Percentiles rank a stretch among this genome's conserved stretches.
These are phyloP conservation scores for Synergus gifuensis DNA, from an alignment of 2,888 invertebrate genomes.

Conservation along the genomic window DNA sequence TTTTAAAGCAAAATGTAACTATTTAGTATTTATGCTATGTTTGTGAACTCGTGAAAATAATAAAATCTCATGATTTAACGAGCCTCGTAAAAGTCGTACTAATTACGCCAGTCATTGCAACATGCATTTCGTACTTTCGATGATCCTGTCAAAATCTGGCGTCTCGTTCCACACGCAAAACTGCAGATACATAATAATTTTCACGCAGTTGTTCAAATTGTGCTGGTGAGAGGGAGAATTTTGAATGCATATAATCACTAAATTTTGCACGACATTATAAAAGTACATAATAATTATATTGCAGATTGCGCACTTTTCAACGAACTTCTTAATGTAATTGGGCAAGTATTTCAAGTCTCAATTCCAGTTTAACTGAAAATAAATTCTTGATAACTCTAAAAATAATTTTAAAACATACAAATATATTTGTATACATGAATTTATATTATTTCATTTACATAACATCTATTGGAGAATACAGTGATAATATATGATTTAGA, in stretches of 20 bases:
- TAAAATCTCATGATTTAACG: not conserved
- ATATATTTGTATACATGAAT: not conserved
- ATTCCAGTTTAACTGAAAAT: not conserved
- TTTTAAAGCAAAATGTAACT: not conserved
- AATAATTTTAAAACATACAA: not conserved
- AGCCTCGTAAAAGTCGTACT: slow-evolving; percentile 18
- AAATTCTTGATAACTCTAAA: not conserved
- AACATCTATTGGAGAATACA: not conserved
- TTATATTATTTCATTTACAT: too few species aligned
- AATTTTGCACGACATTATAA: not conserved
- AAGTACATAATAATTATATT: not conserved
- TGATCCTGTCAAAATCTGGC: slow-evolving; percentile 1
- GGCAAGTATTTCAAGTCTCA: not conserved
- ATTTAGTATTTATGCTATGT: not conserved
- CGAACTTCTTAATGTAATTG: not conserved
- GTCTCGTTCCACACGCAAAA: not conserved
- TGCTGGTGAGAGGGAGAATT: not conserved
- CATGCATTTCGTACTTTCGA: not conserved
- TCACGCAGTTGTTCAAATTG: not conserved
- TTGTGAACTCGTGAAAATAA: slow-evolving; percentile 15
- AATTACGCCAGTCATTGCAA: slow-evolving; percentile 13
- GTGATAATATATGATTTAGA: not conserved
- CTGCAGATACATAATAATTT: not conserved
- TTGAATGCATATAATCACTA: not conserved
- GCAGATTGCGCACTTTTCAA: not conserved